Evolutionary conservation across 2,113 vertebrate species (phyloP).

Genomic region (crab-eating macaque (Macaca fascicularis)): T2T-MFA8v1.1 NC_088388.1:115529501-115530000

Average conservation of each 20-base stretch:
- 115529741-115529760: not conserved
- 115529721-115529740: not conserved
- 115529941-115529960: not conserved
- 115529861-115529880: not conserved
- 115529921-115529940: not conserved
- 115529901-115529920: not conserved
- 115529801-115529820: not conserved
- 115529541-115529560: not conserved
- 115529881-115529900: not conserved
- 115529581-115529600: constrained; percentile 22
- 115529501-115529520: not conserved
- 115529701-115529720: not conserved
- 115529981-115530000: not conserved
- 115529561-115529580: not conserved
- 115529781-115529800: not conserved
- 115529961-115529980: not conserved
- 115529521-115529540: not conserved
- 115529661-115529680: not conserved
- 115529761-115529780: not conserved
- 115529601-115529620: not conserved
- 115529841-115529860: not conserved
- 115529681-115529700: not conserved
- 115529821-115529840: not conserved
- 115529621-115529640: constrained; percentile 12
- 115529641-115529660: not conserved